Percentiles rank a stretch among this genome's conserved stretches.
Evolutionary conservation across 2,888 invertebrate genomes (phyloP).

Genomic region (Spatulosminthurus flaviceps): DNA sequence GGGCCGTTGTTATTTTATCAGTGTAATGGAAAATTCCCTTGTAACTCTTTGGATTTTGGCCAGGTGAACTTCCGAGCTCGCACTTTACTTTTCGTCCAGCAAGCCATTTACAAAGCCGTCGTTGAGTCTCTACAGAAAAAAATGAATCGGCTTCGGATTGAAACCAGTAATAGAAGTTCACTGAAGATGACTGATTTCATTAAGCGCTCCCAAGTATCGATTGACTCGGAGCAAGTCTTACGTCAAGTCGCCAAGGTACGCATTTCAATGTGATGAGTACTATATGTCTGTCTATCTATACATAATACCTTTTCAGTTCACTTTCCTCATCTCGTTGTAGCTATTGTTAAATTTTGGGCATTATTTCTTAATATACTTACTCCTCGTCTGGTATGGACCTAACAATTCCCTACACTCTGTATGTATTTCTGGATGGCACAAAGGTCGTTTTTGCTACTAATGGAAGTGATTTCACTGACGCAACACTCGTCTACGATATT

Average conservation of each 20-base stretch:
- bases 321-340: too few relatives aligned
- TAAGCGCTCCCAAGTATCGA: slow-evolving; percentile 23
- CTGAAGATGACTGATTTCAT: slow-evolving; percentile 51
- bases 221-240: background rate
- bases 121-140: slow-evolving; percentile 44
- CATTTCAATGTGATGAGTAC: background rate
- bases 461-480: slow-evolving; percentile 40
- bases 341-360: background rate
- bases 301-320: background rate
- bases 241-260: slow-evolving; percentile 43
- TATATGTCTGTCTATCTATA: background rate
- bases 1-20: slow-evolving; percentile 16
- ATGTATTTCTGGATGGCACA: background rate
- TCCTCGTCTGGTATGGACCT: slow-evolving; percentile 11
- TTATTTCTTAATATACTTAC: background rate
- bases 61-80: slow-evolving; percentile 53
- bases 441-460: background rate
- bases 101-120: slow-evolving; percentile 50
- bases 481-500: slow-evolving; percentile 56
- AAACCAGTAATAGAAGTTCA: slow-evolving; percentile 2
- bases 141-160: slow-evolving; percentile 38
- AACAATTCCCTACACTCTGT: background rate
- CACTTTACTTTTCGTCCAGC: slow-evolving; percentile 57
- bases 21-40: slow-evolving; percentile 17
- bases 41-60: slow-evolving; percentile 34